Percentiles rank a stretch among this genome's conserved stretches.
Evolutionary conservation across 2,797 vertebrate genomes (phyloP).

Genomic region (Artibeus lituratus): DNA sequence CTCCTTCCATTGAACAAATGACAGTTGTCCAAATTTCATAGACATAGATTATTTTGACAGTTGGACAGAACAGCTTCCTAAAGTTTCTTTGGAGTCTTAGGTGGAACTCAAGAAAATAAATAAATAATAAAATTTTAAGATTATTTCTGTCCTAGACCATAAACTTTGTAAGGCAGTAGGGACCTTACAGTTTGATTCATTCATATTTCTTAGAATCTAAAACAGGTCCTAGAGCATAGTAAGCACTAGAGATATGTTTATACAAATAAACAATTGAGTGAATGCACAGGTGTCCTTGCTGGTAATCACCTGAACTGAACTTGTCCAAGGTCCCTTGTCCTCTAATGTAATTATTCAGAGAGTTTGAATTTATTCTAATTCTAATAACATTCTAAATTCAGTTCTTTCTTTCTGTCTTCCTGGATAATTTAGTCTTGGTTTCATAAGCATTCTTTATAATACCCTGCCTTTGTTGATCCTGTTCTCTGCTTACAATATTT

Average conservation of each 20-base stretch:
- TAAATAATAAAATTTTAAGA: not conserved
- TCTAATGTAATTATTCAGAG: not conserved
- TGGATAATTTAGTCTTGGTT: not conserved
- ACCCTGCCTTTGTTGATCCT: not conserved
- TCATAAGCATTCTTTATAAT: not conserved
- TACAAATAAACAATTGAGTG: not conserved
- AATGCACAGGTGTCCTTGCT: not conserved
- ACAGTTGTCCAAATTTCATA: not conserved
- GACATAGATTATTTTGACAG: not conserved
- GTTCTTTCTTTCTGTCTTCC: not conserved
- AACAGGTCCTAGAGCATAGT: not conserved
- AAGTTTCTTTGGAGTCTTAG: not conserved
- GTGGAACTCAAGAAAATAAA: not conserved
- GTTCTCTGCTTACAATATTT: not conserved
- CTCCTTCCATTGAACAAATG: not conserved
- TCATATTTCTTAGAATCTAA: not conserved
- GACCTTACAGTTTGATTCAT: not conserved
- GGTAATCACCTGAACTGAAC: not conserved
- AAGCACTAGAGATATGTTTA: not conserved
- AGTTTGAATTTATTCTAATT: not conserved
- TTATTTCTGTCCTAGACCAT: not conserved
- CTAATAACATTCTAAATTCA: not conserved
- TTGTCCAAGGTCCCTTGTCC: not conserved
- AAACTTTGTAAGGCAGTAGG: not conserved
- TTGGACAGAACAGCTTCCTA: not conserved